A percentile compares a stretch with the other conserved stretches of the same genome.
Conservation (phyloP, 2,113 vertebrate species). For the Aptenodytes forsteri region DNA sequence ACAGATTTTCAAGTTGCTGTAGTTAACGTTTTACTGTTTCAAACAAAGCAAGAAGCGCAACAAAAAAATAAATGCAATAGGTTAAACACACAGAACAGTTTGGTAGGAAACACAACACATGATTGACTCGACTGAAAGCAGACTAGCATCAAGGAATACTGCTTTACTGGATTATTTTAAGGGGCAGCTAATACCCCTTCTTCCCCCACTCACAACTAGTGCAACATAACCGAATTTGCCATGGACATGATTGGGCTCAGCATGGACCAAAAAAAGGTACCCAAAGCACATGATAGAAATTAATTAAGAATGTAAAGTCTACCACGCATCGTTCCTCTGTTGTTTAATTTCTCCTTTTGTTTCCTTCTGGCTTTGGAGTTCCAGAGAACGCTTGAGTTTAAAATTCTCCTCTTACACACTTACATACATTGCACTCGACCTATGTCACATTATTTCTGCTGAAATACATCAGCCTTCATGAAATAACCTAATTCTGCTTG, state of each 20-base stretch:
- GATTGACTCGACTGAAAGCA: background rate
- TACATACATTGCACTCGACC: fast-evolving
- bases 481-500: background rate
- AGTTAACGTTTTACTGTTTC: background rate
- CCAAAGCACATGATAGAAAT: background rate
- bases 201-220: background rate
- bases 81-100: background rate
- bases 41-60: background rate
- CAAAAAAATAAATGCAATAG: background rate
- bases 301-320: background rate
- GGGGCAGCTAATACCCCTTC: background rate
- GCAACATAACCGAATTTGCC: background rate
- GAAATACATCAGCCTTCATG: background rate
- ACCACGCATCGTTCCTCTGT: background rate
- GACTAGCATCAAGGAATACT: background rate
- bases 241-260: fast-evolving
- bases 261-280: background rate
- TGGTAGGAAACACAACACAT: background rate
- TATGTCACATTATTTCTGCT: background rate
- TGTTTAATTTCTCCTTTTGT: background rate
- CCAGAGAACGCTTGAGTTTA: fast-evolving
- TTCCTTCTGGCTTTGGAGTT: background rate
- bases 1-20: background rate
- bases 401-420: background rate
- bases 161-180: background rate